Base-by-base conservation (phyloP, 2,888 invertebrate genomes). In the Gymnosoma rotundatum region DNA sequence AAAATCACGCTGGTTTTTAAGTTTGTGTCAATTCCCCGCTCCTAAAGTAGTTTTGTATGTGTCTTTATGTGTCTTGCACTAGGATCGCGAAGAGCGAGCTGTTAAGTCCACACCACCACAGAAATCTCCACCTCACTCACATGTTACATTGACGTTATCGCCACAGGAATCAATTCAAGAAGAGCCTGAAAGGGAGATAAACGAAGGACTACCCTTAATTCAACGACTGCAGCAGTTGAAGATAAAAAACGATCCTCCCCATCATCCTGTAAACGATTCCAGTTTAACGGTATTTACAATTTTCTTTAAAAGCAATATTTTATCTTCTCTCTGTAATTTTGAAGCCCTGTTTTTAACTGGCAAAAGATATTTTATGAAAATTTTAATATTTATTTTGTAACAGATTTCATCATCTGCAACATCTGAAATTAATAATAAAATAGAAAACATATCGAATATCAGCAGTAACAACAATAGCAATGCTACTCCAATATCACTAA, bases 181-280 rank as follows among this genome's bases (percentile, higher is more conserved):
- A 88, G 92, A 91, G 87, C 91, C 89, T 70, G 94, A 94, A 90
- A 93, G 94, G 16, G 95, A 95, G 92, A 93, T 95, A 16, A 94
- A 95, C 76, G 95, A 95, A 64, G 95, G 95, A 85, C 95, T 95
- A 67, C 93, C 96, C 70, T 96, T 96, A 7, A 93, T 97, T 32
- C 96, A 97, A 91, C 93, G 96, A 86, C 93, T 97, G 83, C 93
- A 96, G 32, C 93, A 96, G 85, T 93, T 96, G 63, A 96, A 96
- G 93, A 95, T 95, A 42, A 96, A 95, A 92, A 95, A 95, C 91
- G 96, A 96, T 87, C 93, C 93, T 84, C 94, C 84, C 50, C 78
- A 78, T 69, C 52, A 78, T 69, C 52, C 94, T 64, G 92, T 93
- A 76, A 93, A 93, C 87, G 90, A 90, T 72, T 83, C 87, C 86